Percentiles rank a stretch among this genome's conserved stretches.
Evolutionary conservation across 2,888 invertebrate genomes (phyloP).

Genomic region (Ypsolopha sequella): DNA sequence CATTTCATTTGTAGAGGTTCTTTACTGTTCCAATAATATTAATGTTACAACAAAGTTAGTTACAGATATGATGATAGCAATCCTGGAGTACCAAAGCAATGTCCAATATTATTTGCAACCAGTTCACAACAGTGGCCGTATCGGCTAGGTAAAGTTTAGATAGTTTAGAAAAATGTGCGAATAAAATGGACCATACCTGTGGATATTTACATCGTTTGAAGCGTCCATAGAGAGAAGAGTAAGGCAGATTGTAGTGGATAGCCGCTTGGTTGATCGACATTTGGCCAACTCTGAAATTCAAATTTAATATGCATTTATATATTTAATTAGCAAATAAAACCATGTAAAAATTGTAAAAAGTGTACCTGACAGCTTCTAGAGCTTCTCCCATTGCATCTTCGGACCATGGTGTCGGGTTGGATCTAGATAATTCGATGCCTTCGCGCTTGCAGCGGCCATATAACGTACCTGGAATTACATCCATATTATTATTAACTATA

Average conservation of each 20-base stretch:
- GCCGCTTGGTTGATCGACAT: slow-evolving; percentile 96
- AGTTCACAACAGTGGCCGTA: too few species aligned
- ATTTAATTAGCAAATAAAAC: slow-evolving; percentile 5
- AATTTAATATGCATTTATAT: slow-evolving; percentile 1
- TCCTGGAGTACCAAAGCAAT: too few species aligned
- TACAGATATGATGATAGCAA: too few species aligned
- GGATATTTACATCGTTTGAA: slow-evolving; percentile 91
- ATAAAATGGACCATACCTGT: slow-evolving; percentile 31
- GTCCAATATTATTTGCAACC: too few species aligned
- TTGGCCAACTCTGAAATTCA: slow-evolving; percentile 79
- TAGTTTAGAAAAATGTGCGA: too few species aligned
- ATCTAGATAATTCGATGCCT: slow-evolving; percentile 89
- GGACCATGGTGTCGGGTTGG: slow-evolving; percentile 95
- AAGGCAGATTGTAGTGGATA: slow-evolving; percentile 91
- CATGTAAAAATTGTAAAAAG: not conserved
- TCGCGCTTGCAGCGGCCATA: slow-evolving; percentile 92
- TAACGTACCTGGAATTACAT: slow-evolving; percentile 73
- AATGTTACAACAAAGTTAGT: too few species aligned
- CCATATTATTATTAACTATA: too few species aligned
- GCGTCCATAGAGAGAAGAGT: slow-evolving; percentile 89
- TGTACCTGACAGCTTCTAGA: slow-evolving; percentile 86
- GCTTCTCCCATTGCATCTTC: slow-evolving; percentile 94
- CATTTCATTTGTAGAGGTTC: too few species aligned
- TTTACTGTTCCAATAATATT: too few species aligned
- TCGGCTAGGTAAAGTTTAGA: too few species aligned